These are phyloP conservation scores for Phytoseiulus persimilis DNA, from an alignment of 2,888 invertebrate genomes.

Conservation along the genomic window DNA sequence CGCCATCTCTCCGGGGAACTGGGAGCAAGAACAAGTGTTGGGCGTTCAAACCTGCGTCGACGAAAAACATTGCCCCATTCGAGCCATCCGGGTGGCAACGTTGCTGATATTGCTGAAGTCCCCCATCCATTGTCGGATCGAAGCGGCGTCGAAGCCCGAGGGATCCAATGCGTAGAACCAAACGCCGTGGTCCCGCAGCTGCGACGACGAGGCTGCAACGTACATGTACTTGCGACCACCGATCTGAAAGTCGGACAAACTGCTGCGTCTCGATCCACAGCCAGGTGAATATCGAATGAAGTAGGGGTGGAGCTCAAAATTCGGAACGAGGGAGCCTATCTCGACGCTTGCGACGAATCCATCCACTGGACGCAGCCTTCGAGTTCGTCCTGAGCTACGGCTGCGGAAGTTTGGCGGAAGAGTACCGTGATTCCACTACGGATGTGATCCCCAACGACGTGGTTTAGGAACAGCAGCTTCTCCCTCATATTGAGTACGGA, in stretches of 20 bases:
- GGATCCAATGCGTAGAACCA: slow-evolving; percentile 45
- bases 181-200: slow-evolving; percentile 46
- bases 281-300: neutral
- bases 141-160: slow-evolving; percentile 41
- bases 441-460: slow-evolving; percentile 22
- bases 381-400: too few species aligned
- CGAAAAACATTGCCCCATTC: slow-evolving; percentile 46
- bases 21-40: neutral
- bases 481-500: slow-evolving; percentile 38
- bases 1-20: too few species aligned
- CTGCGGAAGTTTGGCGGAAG: neutral
- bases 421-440: slow-evolving; percentile 29
- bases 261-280: neutral
- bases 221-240: slow-evolving; percentile 44
- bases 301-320: too few species aligned
- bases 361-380: neutral
- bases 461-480: slow-evolving; percentile 30
- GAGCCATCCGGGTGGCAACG: slow-evolving; percentile 46
- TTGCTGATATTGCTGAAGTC: slow-evolving; percentile 44
- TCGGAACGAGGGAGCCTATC: too few species aligned
- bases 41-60: slow-evolving; percentile 40
- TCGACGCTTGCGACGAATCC: too few species aligned
- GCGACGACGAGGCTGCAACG: slow-evolving; percentile 46
- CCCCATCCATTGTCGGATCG: slow-evolving; percentile 45
- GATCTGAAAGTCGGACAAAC: slow-evolving; percentile 35